Evolutionary conservation across 2,888 invertebrate genomes (phyloP).

Genomic region (Spilarctia lutea): DNA sequence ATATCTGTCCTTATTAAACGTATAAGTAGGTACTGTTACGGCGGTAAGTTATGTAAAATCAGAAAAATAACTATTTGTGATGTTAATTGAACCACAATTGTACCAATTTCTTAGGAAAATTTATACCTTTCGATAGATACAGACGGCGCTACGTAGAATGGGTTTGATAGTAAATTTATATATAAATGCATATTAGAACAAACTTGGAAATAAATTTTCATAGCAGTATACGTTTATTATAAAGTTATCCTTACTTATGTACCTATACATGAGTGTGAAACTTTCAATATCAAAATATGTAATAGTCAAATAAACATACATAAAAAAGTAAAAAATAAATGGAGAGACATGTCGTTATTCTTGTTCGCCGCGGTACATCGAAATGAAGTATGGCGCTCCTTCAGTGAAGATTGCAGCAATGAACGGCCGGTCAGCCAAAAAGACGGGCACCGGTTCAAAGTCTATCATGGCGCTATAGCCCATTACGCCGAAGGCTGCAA

Average conservation of each 20-base stretch:
- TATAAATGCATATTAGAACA: background rate
- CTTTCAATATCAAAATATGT: background rate
- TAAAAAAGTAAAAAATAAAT: conserved; percentile 10
- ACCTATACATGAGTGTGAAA: background rate
- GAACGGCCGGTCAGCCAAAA: conserved; percentile 73
- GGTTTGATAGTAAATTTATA: background rate
- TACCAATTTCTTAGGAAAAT: background rate
- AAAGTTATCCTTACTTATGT: background rate
- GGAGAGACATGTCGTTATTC: conserved; percentile 18
- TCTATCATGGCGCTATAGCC: conserved; percentile 60
- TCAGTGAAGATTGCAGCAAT: conserved; percentile 60
- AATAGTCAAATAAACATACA: background rate
- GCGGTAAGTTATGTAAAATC: too few species aligned
- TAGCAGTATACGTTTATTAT: background rate
- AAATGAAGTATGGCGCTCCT: conserved; percentile 62
- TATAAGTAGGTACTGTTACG: too few species aligned
- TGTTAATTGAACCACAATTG: too few species aligned
- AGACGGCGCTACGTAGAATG: background rate
- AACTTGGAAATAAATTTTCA: background rate
- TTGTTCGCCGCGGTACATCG: conserved; percentile 44
- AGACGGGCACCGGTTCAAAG: conserved; percentile 57
- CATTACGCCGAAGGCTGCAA: conserved; percentile 69
- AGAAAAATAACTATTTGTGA: too few species aligned
- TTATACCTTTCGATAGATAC: background rate
- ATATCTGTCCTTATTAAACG: too few species aligned